These are phyloP conservation scores for Brachymystax lenok DNA, from an alignment of 2,797 vertebrate genomes.

Conservation along the genomic window DNA sequence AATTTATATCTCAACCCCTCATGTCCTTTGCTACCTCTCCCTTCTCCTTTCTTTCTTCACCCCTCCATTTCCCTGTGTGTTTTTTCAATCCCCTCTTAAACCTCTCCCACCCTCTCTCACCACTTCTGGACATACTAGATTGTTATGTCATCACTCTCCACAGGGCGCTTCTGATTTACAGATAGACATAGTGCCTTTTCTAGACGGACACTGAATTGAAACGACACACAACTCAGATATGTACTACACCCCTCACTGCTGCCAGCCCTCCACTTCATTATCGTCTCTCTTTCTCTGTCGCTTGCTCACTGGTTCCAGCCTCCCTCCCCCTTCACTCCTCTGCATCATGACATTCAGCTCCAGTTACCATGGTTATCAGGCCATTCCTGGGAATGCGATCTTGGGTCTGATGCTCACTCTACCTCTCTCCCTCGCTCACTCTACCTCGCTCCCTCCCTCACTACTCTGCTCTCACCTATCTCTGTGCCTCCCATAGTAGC, in stretches of 20 bases:
- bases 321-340: conserved; percentile 54
- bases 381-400: conserved; percentile 61
- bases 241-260: conserved; percentile 12
- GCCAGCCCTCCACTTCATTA: conserved; percentile 29
- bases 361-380: conserved; percentile 79
- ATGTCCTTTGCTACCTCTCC: background rate
- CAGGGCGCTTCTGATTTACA: too few relatives aligned
- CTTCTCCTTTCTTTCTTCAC: background rate
- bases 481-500: conserved; percentile 47
- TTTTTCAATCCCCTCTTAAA: conserved; percentile 28
- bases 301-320: conserved; percentile 40
- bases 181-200: too few relatives aligned
- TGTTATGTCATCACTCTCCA: background rate
- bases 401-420: conserved; percentile 35
- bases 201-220: background rate
- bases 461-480: conserved; percentile 7
- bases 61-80: background rate
- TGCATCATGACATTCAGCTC: conserved; percentile 77
- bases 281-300: conserved; percentile 40
- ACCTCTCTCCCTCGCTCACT: conserved; percentile 19
- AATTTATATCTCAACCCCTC: background rate
- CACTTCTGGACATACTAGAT: conserved; percentile 15
- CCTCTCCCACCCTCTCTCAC: conserved; percentile 12
- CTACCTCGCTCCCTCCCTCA: conserved; percentile 44
- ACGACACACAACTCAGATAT: conserved; percentile 6